Base-by-base conservation (phyloP, 2,113 vertebrate species). In the Phaetusa simplex region DNA sequence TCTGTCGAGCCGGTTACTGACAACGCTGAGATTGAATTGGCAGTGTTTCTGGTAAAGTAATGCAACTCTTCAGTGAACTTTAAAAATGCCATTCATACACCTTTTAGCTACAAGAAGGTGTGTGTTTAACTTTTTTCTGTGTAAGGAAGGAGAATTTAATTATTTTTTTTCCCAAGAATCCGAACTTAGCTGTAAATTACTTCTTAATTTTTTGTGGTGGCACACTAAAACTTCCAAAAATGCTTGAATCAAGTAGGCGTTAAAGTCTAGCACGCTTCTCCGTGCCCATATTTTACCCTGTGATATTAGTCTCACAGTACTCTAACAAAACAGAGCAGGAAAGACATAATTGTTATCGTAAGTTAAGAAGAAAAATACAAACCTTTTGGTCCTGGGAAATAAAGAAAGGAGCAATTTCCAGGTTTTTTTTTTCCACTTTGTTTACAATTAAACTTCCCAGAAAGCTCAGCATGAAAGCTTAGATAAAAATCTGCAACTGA, bases 391-490 rank as follows among this genome's bases (percentile, higher is more conserved):
- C n/a, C 77, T 85, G 95, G 73, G 77, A 64, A 81, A 55, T 84
- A 36, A 45, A 88, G 82, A 67, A 86, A 91, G 77, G 89, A 71
- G 84, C 81, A 40, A 64, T 86, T 96, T 96, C 94, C 95, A 90
- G 61, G 24, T 30, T 55, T 78, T 66, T 34, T 34, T 38, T 40
- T 56, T 53, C 53, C 12, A 29, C 30, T 82, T 74, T 91, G 84
- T 94, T 93, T 91, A 90, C 59, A 61, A 30, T 82, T 38, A 29
- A 86, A 59, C 78, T 84, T 81, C 84, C 83, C 93, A 3, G 16
- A 81, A 65, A 64, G 49, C 79, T 76, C 79, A 69, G 95, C 70
- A 2, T 38, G 56, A 50, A 79, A 86, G 32, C 17, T 12, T 20
- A 76, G 79, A 79, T 91, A 59, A 50, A 47, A 78, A 69, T 66